Evolutionary conservation across 2,113 vertebrate species (phyloP).

Genomic region (Oncorhynchus mykiss): DNA sequence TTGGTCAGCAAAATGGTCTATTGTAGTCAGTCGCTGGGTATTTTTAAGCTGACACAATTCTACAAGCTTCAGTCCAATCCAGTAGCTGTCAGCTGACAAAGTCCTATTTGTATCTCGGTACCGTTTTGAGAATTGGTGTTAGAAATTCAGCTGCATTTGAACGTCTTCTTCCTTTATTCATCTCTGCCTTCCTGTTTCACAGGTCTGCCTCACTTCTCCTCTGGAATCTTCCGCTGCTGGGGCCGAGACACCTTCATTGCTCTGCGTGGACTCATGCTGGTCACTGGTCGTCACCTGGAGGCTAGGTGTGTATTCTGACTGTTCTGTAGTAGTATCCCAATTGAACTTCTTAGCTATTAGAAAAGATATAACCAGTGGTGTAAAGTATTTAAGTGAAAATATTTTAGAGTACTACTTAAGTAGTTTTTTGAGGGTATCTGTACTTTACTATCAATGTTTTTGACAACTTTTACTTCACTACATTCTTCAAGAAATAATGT

Average conservation of each 20-base stretch:
- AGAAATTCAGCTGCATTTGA: background rate
- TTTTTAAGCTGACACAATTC: too few relatives aligned
- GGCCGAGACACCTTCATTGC: constrained; percentile 96
- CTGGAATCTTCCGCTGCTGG: constrained; percentile 96
- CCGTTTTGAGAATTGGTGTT: background rate
- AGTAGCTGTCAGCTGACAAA: too few relatives aligned
- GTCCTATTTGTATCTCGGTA: too few relatives aligned
- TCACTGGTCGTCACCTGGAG: constrained; percentile 86
- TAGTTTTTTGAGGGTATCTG: too few relatives aligned
- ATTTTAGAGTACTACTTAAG: too few relatives aligned
- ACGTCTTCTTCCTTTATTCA: too few relatives aligned
- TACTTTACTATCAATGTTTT: too few relatives aligned
- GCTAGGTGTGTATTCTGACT: constrained; percentile 74
- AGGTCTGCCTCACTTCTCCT: constrained; percentile 96
- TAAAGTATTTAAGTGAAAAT: too few relatives aligned
- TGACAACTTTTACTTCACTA: too few relatives aligned
- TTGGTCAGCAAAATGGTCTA: background rate
- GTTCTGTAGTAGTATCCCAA: background rate
- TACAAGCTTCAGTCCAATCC: too few relatives aligned
- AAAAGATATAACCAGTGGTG: too few relatives aligned
- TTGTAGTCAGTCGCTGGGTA: background rate
- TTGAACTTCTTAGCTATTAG: background rate
- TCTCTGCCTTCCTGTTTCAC: background rate
- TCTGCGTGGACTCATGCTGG: constrained; percentile 85
- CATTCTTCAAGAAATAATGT: too few relatives aligned